A percentile compares a stretch with the other conserved stretches of the same genome.
Evolutionary conservation across 2,888 invertebrate species (phyloP).

Genomic region (Neoitamus cyanurus): DNA sequence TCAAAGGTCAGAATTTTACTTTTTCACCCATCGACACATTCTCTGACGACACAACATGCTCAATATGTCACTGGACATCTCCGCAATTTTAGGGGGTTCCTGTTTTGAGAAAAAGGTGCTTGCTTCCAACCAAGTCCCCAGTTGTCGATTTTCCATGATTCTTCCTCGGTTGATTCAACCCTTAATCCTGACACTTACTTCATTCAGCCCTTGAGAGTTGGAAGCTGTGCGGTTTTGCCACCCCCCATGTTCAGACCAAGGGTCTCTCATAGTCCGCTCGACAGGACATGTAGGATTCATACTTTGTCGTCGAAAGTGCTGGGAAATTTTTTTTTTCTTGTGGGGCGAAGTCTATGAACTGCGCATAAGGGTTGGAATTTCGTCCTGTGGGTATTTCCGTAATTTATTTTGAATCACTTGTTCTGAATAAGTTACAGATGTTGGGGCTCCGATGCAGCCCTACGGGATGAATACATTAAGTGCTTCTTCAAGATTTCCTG

Average conservation of each 20-base stretch:
- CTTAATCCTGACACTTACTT: slow-evolving; percentile 11
- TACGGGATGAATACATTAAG: slow-evolving; percentile 39
- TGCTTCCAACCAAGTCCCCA: background rate
- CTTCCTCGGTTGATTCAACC: slow-evolving; percentile 18
- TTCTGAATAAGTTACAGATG: slow-evolving; percentile 50
- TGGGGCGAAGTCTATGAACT: slow-evolving; percentile 29
- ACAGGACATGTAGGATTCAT: background rate
- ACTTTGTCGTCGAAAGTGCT: slow-evolving; percentile 22
- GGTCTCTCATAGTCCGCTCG: background rate
- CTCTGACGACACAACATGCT: background rate
- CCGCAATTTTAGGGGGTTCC: background rate
- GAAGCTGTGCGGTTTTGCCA: background rate
- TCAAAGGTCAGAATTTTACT: background rate
- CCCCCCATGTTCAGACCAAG: background rate
- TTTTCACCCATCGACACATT: background rate
- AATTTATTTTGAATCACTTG: slow-evolving; percentile 53
- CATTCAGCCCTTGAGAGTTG: background rate
- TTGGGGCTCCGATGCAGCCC: background rate
- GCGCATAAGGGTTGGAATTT: slow-evolving; percentile 32
- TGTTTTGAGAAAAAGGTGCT: background rate
- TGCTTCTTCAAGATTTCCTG: background rate
- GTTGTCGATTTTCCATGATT: slow-evolving; percentile 27
- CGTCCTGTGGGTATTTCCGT: slow-evolving; percentile 48
- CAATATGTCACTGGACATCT: background rate
- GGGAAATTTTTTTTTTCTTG: background rate